These are phyloP conservation scores for Muschampia plurimacula DNA, from an alignment of 2,888 invertebrate genomes.

Conservation along the genomic window DNA sequence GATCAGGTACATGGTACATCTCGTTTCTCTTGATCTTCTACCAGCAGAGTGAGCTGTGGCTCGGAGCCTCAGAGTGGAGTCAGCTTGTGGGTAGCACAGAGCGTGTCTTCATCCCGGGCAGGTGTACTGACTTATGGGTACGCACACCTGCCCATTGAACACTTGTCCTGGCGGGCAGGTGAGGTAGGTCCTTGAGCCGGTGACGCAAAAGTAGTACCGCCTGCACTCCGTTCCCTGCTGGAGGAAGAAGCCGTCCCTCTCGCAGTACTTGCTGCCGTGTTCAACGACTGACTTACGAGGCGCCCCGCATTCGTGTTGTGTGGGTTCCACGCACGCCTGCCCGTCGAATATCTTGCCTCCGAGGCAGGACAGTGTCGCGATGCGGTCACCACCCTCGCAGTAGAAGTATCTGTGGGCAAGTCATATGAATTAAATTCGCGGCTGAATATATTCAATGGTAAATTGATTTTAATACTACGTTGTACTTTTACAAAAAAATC, in stretches of 20 bases:
- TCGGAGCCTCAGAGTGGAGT: constrained; percentile 19
- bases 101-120: constrained; percentile 75
- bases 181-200: constrained; percentile 79
- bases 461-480: not conserved
- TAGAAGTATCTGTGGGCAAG: constrained; percentile 80
- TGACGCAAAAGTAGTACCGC: constrained; percentile 85
- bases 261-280: constrained; percentile 63
- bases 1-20: constrained; percentile 64
- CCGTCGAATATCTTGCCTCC: constrained; percentile 86
- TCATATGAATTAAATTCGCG: not conserved
- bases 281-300: constrained; percentile 56
- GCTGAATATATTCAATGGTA: not conserved
- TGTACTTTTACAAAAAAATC: not conserved
- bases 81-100: constrained; percentile 22
- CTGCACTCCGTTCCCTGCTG: constrained; percentile 80
- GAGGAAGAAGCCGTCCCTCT: constrained; percentile 84
- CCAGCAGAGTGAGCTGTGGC: not conserved
- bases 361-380: constrained; percentile 83
- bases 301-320: constrained; percentile 73
- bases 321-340: constrained; percentile 78
- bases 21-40: constrained; percentile 45
- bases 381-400: constrained; percentile 84
- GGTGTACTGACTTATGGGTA: constrained; percentile 70
- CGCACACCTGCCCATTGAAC: constrained; percentile 87
- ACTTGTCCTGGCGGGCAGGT: constrained; percentile 70